Evolutionary conservation across 1,140 invertebrate genomes (phyloP).

Genomic region (Procambarus virginalis): DNA sequence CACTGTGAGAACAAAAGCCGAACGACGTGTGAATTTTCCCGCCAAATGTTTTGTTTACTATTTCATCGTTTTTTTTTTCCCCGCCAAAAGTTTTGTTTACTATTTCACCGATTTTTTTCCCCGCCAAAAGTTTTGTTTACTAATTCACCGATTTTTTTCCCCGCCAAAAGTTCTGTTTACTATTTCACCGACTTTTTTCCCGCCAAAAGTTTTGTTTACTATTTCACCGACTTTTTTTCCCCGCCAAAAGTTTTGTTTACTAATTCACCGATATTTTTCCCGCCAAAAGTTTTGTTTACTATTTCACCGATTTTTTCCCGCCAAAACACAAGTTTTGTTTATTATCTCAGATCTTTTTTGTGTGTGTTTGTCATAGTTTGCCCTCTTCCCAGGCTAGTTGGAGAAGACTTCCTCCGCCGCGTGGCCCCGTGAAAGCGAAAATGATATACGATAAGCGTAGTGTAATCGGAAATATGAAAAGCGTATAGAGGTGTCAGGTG

Average conservation of each 20-base stretch:
- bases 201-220: too few species aligned
- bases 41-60: too few species aligned
- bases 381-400: background rate
- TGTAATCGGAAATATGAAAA: slow-evolving; percentile 41
- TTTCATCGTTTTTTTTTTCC: too few species aligned
- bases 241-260: too few species aligned
- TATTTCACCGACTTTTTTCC: background rate
- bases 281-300: too few species aligned
- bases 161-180: background rate
- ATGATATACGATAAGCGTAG: slow-evolving; percentile 27
- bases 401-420: background rate
- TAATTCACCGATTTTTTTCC: too few species aligned
- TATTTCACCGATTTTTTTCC: too few species aligned
- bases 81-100: too few species aligned
- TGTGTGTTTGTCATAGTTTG: background rate
- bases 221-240: too few species aligned
- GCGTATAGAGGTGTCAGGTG: slow-evolving; percentile 41
- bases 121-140: too few species aligned
- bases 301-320: too few species aligned
- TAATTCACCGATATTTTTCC: too few species aligned
- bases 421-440: slow-evolving; percentile 25
- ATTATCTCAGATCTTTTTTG: background rate
- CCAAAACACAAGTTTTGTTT: background rate
- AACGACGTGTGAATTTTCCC: background rate
- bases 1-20: background rate